phyloP scores from a whole-genome alignment of 2,888 invertebrate genomes.

The Yponomeuta malinellus region DNA sequence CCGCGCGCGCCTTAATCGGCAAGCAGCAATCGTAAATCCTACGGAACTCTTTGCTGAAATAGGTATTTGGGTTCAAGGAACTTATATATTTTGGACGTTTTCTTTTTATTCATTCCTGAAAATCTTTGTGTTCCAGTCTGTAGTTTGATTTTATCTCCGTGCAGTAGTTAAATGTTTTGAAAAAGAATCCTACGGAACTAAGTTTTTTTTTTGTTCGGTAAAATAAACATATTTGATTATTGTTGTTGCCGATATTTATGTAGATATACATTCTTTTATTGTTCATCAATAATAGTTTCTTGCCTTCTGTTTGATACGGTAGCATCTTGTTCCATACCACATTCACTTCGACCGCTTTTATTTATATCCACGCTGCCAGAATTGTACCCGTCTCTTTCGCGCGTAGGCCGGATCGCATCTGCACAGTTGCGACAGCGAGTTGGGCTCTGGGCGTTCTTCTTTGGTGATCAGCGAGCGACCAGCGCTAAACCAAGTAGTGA shows the following conservation, averaged over 20 bases:
- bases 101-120: too few species aligned
- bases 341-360: constrained; percentile 48
- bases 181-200: too few species aligned
- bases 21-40: too few species aligned
- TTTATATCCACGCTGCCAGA: constrained; percentile 27
- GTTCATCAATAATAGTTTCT: constrained; percentile 10
- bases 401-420: constrained; percentile 19
- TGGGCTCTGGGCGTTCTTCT: constrained; percentile 10
- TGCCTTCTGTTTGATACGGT: constrained; percentile 41
- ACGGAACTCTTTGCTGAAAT: too few species aligned
- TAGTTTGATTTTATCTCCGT: too few species aligned
- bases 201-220: too few species aligned
- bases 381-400: constrained; percentile 32
- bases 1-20: too few species aligned
- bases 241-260: background rate
- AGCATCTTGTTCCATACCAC: constrained; percentile 39
- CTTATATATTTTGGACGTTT: too few species aligned
- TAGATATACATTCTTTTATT: background rate
- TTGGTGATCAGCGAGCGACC: constrained; percentile 28
- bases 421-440: constrained; percentile 29
- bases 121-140: too few species aligned
- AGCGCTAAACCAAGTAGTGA: constrained; percentile 41
- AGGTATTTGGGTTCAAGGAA: too few species aligned
- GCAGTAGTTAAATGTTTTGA: too few species aligned
- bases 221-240: background rate